Base-by-base conservation (phyloP, 2,888 invertebrate genomes). In the Ectemnius lituratus region DNA sequence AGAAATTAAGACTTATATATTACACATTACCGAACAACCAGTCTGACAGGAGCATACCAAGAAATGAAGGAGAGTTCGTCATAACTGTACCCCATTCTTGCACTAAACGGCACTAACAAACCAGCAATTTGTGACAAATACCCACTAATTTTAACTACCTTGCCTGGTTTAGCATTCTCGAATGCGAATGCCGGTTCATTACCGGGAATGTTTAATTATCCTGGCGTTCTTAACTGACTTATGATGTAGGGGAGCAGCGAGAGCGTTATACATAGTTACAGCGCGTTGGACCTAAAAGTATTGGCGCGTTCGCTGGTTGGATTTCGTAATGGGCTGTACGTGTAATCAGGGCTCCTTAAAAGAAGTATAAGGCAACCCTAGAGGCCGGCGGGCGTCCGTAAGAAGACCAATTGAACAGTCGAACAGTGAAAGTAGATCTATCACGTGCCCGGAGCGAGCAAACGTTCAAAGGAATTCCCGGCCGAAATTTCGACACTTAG, bases 361-460 rank as follows among this genome's bases (percentile, higher is more conserved):
- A 37, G 37, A 37, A 37, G 37, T 37, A 37, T 37, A 37, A 37
- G 37, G 37, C 37, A 37, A 37, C 37, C 37, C 37, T 37, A 37
- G 8, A 8, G 37, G 37, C 37, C 37, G 37, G 6, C 37, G 37
- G 37, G 37, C 37, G 37, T 37, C 37, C 37, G 37, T 37, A 37
- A 37, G 37, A 16, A 14, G 52, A 52, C 52, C 52, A 52, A 52
- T 52, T 52, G 52, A 52, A 52, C 52, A 16, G 52, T 52, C 16
- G 52, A 16, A 5, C 52, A 52, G 52, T 52, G 52, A 52, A 52
- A 52, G 52, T 52, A 52, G 52, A 52, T 52, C 52, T 52, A 52
- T 52, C 52, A 37, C 37, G 52, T 14, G 16, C 16, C 52, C 52
- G 16, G 4, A 3, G n/a, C n/a, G 52, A 52, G 16, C 1, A 11